Evolutionary conservation across 2,113 vertebrate genomes (phyloP).

Genomic region (Osmerus mordax): DNA sequence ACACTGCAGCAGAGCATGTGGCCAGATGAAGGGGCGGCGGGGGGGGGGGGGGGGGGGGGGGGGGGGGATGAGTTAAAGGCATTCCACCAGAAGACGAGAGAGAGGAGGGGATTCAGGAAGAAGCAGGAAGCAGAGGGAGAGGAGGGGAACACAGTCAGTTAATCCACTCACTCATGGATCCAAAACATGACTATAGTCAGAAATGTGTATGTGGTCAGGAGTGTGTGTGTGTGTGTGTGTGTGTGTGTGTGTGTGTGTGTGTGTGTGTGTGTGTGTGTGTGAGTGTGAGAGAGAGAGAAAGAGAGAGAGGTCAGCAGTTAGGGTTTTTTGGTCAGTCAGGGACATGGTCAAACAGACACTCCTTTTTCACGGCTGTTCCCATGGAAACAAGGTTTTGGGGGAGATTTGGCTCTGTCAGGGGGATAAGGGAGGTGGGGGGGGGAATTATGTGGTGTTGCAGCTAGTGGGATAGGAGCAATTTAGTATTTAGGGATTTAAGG

Average conservation of each 20-base stretch:
- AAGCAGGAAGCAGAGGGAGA: too few relatives aligned
- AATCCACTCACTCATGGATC: too few relatives aligned
- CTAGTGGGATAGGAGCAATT: slow-evolving; percentile 65
- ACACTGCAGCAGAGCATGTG: not conserved
- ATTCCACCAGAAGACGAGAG: not conserved
- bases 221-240: not conserved
- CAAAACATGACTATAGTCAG: too few relatives aligned
- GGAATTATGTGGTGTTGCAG: slow-evolving; percentile 42
- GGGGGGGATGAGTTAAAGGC: not conserved
- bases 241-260: too few relatives aligned
- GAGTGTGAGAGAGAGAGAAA: too few relatives aligned
- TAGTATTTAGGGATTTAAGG: slow-evolving; percentile 59
- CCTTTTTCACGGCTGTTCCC: slow-evolving; percentile 42
- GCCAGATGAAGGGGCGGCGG: slow-evolving; percentile 9
- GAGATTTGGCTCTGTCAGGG: slow-evolving; percentile 6
- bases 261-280: too few relatives aligned
- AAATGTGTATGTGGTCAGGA: not conserved
- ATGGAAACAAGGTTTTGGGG: slow-evolving; percentile 56
- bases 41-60: too few relatives aligned
- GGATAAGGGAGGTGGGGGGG: slow-evolving; percentile 2
- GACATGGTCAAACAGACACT: not conserved
- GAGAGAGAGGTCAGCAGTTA: slow-evolving; percentile 1
- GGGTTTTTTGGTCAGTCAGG: not conserved
- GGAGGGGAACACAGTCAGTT: too few relatives aligned
- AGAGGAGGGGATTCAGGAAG: too few relatives aligned